Conservation (phyloP, 2,888 invertebrate genomes). For the Ethmia dodecea region DNA sequence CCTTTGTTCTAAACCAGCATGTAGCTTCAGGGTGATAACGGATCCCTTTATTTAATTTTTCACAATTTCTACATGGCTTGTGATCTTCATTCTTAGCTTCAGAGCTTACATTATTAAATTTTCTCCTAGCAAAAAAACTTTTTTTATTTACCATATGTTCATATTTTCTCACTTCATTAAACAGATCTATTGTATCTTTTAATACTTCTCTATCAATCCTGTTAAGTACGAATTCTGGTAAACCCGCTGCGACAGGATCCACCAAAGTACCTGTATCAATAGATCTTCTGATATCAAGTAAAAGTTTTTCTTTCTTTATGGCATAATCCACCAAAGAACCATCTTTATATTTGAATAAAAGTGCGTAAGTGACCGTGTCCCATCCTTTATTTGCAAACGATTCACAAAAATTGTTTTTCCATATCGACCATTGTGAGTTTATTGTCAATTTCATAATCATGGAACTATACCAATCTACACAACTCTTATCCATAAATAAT, state of each 20-base stretch:
- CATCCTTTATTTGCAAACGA: constrained; percentile 26
- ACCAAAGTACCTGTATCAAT: constrained; percentile 7
- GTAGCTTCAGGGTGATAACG: constrained; percentile 8
- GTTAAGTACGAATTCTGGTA: constrained; percentile 8
- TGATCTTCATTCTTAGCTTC: not conserved
- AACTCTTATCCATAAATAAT: constrained; percentile 23
- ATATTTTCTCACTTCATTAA: constrained; percentile 3
- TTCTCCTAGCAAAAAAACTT: not conserved
- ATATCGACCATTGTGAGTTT: constrained; percentile 19
- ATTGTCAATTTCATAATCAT: constrained; percentile 21
- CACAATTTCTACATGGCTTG: constrained; percentile 3
- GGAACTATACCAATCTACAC: constrained; percentile 20
- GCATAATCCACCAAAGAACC: constrained; percentile 31
- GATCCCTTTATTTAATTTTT: constrained; percentile 15
- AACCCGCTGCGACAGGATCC: constrained; percentile 9
- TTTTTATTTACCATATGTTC: not conserved
- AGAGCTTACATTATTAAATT: no score
- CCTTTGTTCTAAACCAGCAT: constrained; percentile 11
- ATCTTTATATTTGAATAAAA: constrained; percentile 23
- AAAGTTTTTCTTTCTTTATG: constrained; percentile 24
- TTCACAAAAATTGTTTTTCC: constrained; percentile 24
- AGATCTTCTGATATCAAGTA: constrained; percentile 8
- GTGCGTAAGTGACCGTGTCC: constrained; percentile 20
- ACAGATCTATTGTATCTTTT: not conserved
- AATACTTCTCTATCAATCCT: constrained; percentile 5